A percentile compares a stretch with the other conserved stretches of the same genome.
phyloP scores from a whole-genome alignment of 2,113 vertebrate species.

The Plectropomus leopardus region DNA sequence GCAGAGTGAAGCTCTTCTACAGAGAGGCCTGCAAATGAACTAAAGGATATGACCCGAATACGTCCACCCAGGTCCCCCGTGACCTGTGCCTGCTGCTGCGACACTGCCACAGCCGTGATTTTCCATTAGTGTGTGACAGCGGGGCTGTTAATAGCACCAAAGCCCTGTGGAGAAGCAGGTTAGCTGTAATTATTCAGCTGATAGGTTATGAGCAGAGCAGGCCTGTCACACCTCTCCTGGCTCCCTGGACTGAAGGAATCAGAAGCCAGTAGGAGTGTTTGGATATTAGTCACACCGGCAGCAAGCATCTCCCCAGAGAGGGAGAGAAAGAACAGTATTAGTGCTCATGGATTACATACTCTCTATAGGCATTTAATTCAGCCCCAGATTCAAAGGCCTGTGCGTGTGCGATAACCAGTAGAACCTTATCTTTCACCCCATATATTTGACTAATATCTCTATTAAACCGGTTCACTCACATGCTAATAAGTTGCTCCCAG shows the following conservation, averaged over 20 bases:
- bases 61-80: constrained; percentile 41
- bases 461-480: constrained; percentile 32
- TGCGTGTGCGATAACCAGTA: constrained; percentile 20
- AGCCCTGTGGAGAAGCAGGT: constrained; percentile 67
- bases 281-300: constrained; percentile 51
- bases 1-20: constrained; percentile 2
- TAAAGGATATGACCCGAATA: constrained; percentile 56
- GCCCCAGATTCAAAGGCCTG: constrained; percentile 29
- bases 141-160: constrained; percentile 50
- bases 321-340: constrained; percentile 29
- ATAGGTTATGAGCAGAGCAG: constrained; percentile 35
- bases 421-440: constrained; percentile 27
- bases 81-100: constrained; percentile 22
- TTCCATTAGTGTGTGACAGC: constrained; percentile 60
- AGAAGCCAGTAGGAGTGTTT: constrained; percentile 5
- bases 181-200: constrained; percentile 72
- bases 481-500: constrained; percentile 10
- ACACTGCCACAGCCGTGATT: constrained; percentile 29
- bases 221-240: constrained; percentile 43
- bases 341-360: constrained; percentile 38
- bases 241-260: constrained; percentile 36
- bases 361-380: constrained; percentile 36
- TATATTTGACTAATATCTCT: constrained; percentile 29
- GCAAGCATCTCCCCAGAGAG: constrained; percentile 21
- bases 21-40: constrained; percentile 16